These are phyloP conservation scores for Xyliphius kryptos DNA, from an alignment of 2,113 vertebrate species.

Conservation along the genomic window DNA sequence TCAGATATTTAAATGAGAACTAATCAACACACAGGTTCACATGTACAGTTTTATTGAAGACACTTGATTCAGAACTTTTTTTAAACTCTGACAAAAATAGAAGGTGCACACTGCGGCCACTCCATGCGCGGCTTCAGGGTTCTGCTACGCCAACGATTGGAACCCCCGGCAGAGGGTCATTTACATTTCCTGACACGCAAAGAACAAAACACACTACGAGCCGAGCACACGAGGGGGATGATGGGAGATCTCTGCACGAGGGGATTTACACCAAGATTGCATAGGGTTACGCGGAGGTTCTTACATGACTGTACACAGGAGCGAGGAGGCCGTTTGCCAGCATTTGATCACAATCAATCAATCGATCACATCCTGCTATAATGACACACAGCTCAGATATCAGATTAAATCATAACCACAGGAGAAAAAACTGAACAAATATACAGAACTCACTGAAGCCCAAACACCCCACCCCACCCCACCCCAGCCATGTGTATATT, in stretches of 20 bases:
- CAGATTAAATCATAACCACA: too few relatives aligned
- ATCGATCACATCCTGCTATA: too few relatives aligned
- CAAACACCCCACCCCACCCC: too few relatives aligned
- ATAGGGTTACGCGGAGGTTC: constrained; percentile 29
- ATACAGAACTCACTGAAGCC: too few relatives aligned
- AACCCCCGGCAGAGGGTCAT: constrained; percentile 43
- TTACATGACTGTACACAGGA: constrained; percentile 48
- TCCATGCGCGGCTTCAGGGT: constrained; percentile 47
- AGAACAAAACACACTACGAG: constrained; percentile 15
- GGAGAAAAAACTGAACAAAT: too few relatives aligned
- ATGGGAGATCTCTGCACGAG: constrained; percentile 45
- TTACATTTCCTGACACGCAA: constrained; percentile 45
- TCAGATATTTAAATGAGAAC: too few relatives aligned
- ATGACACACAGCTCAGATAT: too few relatives aligned
- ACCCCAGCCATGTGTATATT: too few relatives aligned
- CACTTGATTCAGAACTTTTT: constrained; percentile 16
- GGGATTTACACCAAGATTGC: background rate
- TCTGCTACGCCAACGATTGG: constrained; percentile 49
- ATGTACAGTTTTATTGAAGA: constrained; percentile 71
- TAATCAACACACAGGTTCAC: constrained; percentile 48
- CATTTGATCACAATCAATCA: too few relatives aligned
- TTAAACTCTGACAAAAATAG: constrained; percentile 68
- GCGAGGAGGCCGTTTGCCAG: too few relatives aligned
- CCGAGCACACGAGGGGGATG: constrained; percentile 39
- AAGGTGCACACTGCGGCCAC: constrained; percentile 55